Evolutionary conservation across 2,888 invertebrate genomes (phyloP).

Genomic region (Ligdia adustata): DNA sequence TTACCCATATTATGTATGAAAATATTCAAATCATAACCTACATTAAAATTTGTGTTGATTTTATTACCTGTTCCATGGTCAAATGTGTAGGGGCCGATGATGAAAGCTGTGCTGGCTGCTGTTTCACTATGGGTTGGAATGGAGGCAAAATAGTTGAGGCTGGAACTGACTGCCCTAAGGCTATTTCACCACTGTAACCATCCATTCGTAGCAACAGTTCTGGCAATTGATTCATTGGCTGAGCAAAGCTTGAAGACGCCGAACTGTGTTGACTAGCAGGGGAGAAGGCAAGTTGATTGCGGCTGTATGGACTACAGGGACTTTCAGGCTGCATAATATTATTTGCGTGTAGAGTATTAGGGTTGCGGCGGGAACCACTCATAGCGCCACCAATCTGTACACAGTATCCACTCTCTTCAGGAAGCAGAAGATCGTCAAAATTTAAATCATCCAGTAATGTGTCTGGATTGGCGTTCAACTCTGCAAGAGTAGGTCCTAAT

Average conservation of each 20-base stretch:
- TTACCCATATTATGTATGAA: not conserved
- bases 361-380: conserved; percentile 62
- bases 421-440: conserved; percentile 92
- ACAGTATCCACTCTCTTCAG: conserved; percentile 86
- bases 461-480: conserved; percentile 93
- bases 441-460: conserved; percentile 92
- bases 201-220: conserved; percentile 88
- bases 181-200: conserved; percentile 79
- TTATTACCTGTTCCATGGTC: conserved; percentile 86
- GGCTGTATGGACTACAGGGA: conserved; percentile 81
- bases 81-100: conserved; percentile 95
- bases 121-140: conserved; percentile 66
- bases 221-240: conserved; percentile 78
- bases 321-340: conserved; percentile 62
- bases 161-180: conserved; percentile 86
- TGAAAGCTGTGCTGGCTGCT: conserved; percentile 87
- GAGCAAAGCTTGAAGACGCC: conserved; percentile 75
- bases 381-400: conserved; percentile 79
- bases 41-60: not conserved
- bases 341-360: conserved; percentile 50
- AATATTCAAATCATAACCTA: conserved; percentile 4
- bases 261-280: conserved; percentile 88
- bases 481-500: conserved; percentile 92
- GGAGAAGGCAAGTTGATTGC: conserved; percentile 83
- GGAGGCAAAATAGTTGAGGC: conserved; percentile 81